These are phyloP conservation scores for Orycteropus afer DNA, from an alignment of 2,113 vertebrate species.

Conservation along the genomic window DNA sequence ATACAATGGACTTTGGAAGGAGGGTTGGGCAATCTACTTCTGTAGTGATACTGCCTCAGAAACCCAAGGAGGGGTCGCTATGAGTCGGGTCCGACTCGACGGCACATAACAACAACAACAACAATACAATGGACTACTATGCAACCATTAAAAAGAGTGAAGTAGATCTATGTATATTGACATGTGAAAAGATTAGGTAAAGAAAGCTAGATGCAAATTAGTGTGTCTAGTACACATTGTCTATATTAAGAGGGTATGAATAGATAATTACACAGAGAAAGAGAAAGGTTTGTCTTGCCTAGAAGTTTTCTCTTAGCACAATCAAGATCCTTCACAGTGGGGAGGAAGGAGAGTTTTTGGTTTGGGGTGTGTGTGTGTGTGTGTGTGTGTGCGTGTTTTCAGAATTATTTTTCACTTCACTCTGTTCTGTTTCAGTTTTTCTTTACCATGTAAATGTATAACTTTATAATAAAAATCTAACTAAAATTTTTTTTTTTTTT, in stretches of 20 bases:
- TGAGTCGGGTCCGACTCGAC: too few species aligned
- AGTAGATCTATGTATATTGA: too few species aligned
- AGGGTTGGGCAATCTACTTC: too few species aligned
- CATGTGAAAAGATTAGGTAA: not conserved
- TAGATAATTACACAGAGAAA: not conserved
- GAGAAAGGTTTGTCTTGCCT: not conserved
- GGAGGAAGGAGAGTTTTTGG: not conserved
- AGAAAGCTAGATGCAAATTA: not conserved
- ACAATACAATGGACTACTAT: too few species aligned
- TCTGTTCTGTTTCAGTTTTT: not conserved
- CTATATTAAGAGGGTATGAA: not conserved
- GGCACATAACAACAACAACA: too few species aligned
- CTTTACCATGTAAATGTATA: not conserved
- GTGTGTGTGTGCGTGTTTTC: too few species aligned
- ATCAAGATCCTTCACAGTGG: not conserved
- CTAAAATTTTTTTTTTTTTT: not conserved
- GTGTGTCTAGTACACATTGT: not conserved
- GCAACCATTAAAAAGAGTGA: not conserved
- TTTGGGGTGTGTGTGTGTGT: not conserved
- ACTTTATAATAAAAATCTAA: not conserved
- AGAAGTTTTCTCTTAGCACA: not conserved
- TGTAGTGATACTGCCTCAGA: too few species aligned
- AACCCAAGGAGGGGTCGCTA: too few species aligned
- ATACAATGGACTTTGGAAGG: too few species aligned
- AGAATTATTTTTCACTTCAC: not conserved